Evolutionary conservation across 2,888 invertebrate genomes (phyloP).

Genomic region (Amphimallon solstitiale): DNA sequence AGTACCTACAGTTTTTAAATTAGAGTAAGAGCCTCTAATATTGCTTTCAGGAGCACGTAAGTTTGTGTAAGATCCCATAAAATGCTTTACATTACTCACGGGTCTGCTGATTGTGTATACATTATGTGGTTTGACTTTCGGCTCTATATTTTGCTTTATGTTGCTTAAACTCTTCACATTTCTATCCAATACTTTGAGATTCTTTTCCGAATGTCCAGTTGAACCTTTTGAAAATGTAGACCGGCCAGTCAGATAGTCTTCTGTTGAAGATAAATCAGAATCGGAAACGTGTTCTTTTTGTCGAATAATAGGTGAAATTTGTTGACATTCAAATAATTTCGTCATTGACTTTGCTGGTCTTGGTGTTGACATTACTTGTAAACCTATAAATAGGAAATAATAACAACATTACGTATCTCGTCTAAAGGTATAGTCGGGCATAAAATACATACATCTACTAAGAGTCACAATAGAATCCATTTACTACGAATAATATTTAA

Average conservation of each 20-base stretch:
- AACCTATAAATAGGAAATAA: slow-evolving; percentile 23
- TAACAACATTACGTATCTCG: no score
- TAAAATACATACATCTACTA: no score
- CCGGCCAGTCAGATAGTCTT: slow-evolving; percentile 55
- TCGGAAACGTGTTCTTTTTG: slow-evolving; percentile 54
- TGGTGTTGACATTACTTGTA: slow-evolving; percentile 60
- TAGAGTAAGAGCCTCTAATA: slow-evolving; percentile 49
- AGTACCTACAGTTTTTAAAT: slow-evolving; percentile 55
- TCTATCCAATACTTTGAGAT: slow-evolving; percentile 42
- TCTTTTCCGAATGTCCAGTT: slow-evolving; percentile 48
- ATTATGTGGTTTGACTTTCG: slow-evolving; percentile 43
- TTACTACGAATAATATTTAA: no score
- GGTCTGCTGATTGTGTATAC: slow-evolving; percentile 45
- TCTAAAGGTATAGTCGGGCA: no score
- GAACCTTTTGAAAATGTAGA: slow-evolving; percentile 50
- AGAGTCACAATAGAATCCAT: no score
- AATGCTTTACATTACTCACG: slow-evolving; percentile 38
- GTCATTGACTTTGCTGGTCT: slow-evolving; percentile 49
- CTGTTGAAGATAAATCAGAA: slow-evolving; percentile 58
- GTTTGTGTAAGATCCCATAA: slow-evolving; percentile 38
- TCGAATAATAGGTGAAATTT: slow-evolving; percentile 56
- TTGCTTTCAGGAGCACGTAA: slow-evolving; percentile 40
- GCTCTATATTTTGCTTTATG: slow-evolving; percentile 36
- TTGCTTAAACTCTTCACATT: slow-evolving; percentile 48
- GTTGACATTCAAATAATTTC: slow-evolving; percentile 50